These are phyloP conservation scores for Venturia canescens DNA, from an alignment of 1,140 invertebrate species.

Conservation along the genomic window DNA sequence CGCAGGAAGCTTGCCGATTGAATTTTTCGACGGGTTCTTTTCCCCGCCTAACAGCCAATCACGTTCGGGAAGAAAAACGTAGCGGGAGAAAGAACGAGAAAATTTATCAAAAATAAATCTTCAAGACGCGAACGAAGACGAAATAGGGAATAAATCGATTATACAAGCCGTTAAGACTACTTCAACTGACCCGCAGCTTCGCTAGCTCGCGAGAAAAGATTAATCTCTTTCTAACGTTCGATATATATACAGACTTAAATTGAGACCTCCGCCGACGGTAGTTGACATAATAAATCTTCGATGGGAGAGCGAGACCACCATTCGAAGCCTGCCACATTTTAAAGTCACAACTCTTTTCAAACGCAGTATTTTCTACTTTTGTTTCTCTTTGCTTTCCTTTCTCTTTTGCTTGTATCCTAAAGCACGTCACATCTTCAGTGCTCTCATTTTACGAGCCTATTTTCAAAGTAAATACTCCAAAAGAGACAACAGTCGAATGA, in stretches of 20 bases:
- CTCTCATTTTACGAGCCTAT: too few species aligned
- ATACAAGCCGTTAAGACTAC: neutral
- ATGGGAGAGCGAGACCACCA: neutral
- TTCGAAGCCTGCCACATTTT: neutral
- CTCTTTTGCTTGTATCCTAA: too few species aligned
- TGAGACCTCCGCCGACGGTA: neutral
- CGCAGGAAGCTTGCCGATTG: too few species aligned
- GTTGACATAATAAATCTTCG: neutral
- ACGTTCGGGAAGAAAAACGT: too few species aligned
- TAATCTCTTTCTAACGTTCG: slow-evolving; percentile 2
- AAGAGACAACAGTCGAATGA: too few species aligned
- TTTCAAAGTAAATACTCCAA: too few species aligned
- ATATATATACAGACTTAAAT: neutral
- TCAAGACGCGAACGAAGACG: neutral
- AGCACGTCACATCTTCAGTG: too few species aligned
- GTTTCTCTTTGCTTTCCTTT: too few species aligned
- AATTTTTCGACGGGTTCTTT: too few species aligned
- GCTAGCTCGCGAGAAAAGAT: neutral
- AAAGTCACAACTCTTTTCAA: too few species aligned
- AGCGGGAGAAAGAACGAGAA: neutral
- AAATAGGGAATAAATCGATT: slow-evolving; percentile 12
- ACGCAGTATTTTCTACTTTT: too few species aligned
- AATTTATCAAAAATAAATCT: neutral
- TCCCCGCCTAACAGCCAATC: too few species aligned
- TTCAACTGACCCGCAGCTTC: neutral